Evolutionary conservation across 2,888 invertebrate genomes (phyloP), one percentile per base, ranked within the genome.

Genomic region (Hypomecis atomaria): DNA sequence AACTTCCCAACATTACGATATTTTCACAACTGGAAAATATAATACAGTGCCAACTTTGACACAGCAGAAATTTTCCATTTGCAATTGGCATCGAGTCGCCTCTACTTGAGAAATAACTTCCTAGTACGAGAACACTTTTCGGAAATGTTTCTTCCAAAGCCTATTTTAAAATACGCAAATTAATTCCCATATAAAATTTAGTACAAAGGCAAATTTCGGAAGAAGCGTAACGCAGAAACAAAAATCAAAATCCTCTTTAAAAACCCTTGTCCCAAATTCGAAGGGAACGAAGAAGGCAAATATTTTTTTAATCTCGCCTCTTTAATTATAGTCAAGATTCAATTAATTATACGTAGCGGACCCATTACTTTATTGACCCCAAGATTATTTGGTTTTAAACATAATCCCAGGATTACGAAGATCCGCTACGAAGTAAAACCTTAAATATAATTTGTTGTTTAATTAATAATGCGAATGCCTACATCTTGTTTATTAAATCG

Each of bases 201-300:
- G 74, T 77, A 78, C 75, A 70, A 81, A 81, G 83, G 83, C 74
- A 77, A 85, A 86, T 85, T 84, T 83, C 76, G 78, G 72, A 67
- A 42, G 75, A 74, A 62, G 75, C 73, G 73, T 66, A 73, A 75
- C 76, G 70, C 73, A 77, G 78, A 83, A 85, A 82, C 78, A 78
- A 77, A 77, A 69, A 78, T 81, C 74, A 70, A 77, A 78, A 78
- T 67, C 67, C 73, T 67, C 66, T 72, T 64, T 75, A 82, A 82
- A 78, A 77, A 37, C 7, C 36, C 13, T 13, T 59, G 43, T 78
- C 73, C 77, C 79, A 75, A 77, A 76, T 72, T 74, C 63, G 72
- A 71, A 68, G 72, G 66, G 76, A 37, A 50, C 8, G 71, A 75
- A 69, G 66, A 68, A 74, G 72, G 75, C 76, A 79, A 81, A 82